Evolutionary conservation across 2,797 vertebrate genomes (phyloP).

Genomic region (Epinephelus malabaricus): DNA sequence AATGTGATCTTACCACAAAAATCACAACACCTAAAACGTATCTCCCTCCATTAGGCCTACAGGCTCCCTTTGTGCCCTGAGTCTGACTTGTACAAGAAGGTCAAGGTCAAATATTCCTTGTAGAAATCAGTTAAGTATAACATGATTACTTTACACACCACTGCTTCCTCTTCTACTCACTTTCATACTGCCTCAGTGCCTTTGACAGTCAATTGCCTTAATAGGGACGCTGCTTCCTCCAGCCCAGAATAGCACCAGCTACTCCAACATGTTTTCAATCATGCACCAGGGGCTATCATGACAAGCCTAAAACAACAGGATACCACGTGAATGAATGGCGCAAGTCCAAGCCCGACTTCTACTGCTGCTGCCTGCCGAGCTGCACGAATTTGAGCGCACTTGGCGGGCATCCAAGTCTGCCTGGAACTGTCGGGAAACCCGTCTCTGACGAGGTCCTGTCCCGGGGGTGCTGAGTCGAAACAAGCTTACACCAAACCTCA

Average conservation of each 20-base stretch:
- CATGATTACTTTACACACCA: constrained; percentile 39
- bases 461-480: constrained; percentile 43
- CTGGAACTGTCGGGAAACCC: constrained; percentile 57
- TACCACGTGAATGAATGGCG: constrained; percentile 73
- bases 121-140: constrained; percentile 23
- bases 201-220: constrained; percentile 59
- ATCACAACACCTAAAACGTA: constrained; percentile 22
- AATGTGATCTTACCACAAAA: constrained; percentile 27
- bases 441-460: constrained; percentile 38
- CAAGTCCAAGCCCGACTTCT: constrained; percentile 47
- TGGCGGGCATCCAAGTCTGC: constrained; percentile 57
- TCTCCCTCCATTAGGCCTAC: neutral
- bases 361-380: constrained; percentile 50
- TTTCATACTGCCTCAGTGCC: constrained; percentile 30
- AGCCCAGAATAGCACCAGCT: constrained; percentile 63
- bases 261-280: constrained; percentile 74
- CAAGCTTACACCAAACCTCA: constrained; percentile 48
- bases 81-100: constrained; percentile 1
- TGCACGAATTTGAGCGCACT: constrained; percentile 38
- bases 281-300: constrained; percentile 69
- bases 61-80: neutral
- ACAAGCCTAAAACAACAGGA: constrained; percentile 78
- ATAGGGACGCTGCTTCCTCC: constrained; percentile 46
- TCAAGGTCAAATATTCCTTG: constrained; percentile 1
- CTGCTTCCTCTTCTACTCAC: constrained; percentile 50